Conservation (phyloP, 2,888 invertebrate species). For the Syrista parreyssii region DNA sequence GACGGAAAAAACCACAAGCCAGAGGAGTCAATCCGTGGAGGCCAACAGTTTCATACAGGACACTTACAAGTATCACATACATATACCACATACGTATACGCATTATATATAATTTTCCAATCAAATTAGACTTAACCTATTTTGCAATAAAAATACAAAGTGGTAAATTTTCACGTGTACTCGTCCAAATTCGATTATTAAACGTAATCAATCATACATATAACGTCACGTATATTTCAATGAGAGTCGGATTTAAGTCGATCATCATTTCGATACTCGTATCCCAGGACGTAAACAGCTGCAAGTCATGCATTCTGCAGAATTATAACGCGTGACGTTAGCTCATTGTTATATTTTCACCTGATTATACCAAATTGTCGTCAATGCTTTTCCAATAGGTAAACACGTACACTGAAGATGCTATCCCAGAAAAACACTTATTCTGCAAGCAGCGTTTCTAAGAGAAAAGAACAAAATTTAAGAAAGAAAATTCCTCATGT, state of each 20-base stretch:
- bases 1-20: not conserved
- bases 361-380: not conserved
- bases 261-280: not conserved
- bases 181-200: not conserved
- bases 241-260: not conserved
- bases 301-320: not conserved
- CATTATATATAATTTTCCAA: not conserved
- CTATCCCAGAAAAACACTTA: not conserved
- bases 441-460: not conserved
- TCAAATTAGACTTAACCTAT: not conserved
- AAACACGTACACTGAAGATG: not conserved
- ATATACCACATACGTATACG: not conserved
- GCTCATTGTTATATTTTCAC: not conserved
- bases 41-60: not conserved
- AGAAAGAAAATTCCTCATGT: not conserved
- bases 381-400: not conserved
- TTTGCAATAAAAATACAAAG: not conserved
- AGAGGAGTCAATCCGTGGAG: not conserved
- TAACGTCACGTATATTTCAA: not conserved
- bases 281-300: not conserved
- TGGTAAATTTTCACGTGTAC: not conserved
- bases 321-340: not conserved
- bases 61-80: not conserved
- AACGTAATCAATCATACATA: not conserved
- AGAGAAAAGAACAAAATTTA: not conserved